Percentiles rank a stretch among this genome's conserved stretches.
phyloP scores from a whole-genome alignment of 2,113 vertebrate species.

The Rhinopomastus cyanomelas region DNA sequence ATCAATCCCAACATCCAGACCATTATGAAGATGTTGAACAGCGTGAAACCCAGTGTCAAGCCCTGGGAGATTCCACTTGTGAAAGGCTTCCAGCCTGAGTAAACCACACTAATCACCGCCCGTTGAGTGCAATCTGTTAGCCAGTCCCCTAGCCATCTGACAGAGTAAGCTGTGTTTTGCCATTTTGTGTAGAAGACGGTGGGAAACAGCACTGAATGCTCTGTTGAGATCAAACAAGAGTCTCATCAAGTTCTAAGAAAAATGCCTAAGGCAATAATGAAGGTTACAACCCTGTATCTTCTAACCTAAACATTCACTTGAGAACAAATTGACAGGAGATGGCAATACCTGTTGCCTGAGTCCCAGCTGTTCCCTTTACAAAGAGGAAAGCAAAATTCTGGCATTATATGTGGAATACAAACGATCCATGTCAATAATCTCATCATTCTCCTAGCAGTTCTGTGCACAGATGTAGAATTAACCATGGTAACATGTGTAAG shows the following conservation, averaged over 20 bases:
- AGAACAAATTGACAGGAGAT: not conserved
- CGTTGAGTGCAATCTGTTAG: not conserved
- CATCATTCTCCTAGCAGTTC: not conserved
- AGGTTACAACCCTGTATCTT: not conserved
- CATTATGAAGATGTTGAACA: not conserved
- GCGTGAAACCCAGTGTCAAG: fast-evolving
- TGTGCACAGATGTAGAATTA: not conserved
- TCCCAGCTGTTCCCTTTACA: not conserved
- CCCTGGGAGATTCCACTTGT: not conserved
- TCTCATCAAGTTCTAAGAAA: not conserved
- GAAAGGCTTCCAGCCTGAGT: not conserved
- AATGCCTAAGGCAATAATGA: not conserved
- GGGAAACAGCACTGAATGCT: not conserved
- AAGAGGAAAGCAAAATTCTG: not conserved
- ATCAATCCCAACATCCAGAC: not conserved
- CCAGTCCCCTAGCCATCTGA: not conserved
- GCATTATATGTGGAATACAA: not conserved
- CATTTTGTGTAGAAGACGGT: not conserved
- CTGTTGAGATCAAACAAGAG: not conserved
- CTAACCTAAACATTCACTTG: not conserved
- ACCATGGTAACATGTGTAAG: conserved; percentile 9
- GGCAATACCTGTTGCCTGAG: not conserved
- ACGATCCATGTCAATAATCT: not conserved
- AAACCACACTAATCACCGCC: not conserved
- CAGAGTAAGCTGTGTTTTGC: not conserved